Evolutionary conservation across 2,113 vertebrate species (phyloP), one percentile per base, ranked within the genome.

Genomic region (Aptenodytes patagonicus): DNA sequence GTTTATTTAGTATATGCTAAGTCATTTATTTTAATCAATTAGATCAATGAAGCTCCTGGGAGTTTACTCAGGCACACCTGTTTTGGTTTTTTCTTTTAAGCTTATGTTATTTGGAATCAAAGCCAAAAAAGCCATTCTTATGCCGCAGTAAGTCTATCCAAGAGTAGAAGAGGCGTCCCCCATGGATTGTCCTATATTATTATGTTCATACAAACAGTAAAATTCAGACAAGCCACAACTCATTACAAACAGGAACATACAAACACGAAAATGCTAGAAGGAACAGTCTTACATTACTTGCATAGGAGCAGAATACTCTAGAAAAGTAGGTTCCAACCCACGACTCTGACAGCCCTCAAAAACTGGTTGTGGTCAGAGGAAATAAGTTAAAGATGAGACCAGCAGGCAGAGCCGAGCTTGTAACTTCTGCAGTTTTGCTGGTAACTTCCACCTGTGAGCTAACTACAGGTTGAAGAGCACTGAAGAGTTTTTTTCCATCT

Each of bases 21-120:
- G 66, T 72, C 49, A 3, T 93, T 96, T 91, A 94, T 97, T 95
- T 93, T 96, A 94, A 96, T 94, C 95, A 91, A 93, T 93, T 79
- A 93, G 82, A 89, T 94, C 92, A 95, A 85, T 95, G 73, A 79
- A 90, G 72, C 44, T 61, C 73, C 81, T 65, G 75, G 89, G 77
- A 76, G 40, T 94, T 96, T 95, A 79, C 83, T 79, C 78, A 94
- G 62, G 90, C 90, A 93, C 93, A 96, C 95, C 95, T 97, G 96
- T 71, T 91, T 52, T 79, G 38, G 4, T 31, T 88, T 90, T 93
- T 92, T 70, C 82, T 94, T 95, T 93, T 89, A 77, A 95, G 70
- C 38, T 36, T 47, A 40, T 38, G 34, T 69, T 93, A 40, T 82
- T 83, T 72, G 38, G 84, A 95, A 79, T 72, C 75, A 72, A 89